Conservation (phyloP, 1,140 invertebrate genomes). For the Heliconius hermathena region DNA sequence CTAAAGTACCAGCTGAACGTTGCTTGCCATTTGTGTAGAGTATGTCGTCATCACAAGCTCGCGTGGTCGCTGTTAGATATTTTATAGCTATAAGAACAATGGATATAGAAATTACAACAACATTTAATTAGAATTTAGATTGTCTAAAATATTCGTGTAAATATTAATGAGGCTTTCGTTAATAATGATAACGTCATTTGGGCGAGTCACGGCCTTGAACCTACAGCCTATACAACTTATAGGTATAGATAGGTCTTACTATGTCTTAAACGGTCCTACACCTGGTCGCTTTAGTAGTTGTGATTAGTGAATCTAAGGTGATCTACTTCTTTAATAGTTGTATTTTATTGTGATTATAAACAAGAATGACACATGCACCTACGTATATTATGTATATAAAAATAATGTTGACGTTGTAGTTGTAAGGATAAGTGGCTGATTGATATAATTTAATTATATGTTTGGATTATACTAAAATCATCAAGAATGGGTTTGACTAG, state of each 20-base stretch:
- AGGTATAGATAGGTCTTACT: not conserved
- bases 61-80: not conserved
- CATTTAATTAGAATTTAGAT: not conserved
- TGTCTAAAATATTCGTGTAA: not conserved
- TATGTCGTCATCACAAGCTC: too few species aligned
- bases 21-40: not conserved
- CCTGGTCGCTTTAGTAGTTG: not conserved
- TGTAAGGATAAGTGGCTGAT: not conserved
- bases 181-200: not conserved
- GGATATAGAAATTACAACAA: not conserved
- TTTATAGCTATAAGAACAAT: not conserved
- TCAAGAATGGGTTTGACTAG: too few species aligned
- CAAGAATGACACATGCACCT: not conserved
- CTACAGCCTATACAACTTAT: constrained; percentile 14
- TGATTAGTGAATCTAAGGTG: not conserved
- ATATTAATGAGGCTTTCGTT: not conserved
- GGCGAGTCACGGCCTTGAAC: constrained; percentile 20
- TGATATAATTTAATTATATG: too few species aligned
- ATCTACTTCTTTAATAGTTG: not conserved
- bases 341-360: not conserved
- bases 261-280: not conserved
- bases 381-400: not conserved
- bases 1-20: not conserved
- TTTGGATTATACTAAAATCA: too few species aligned
- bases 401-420: not conserved